A percentile compares a stretch with the other conserved stretches of the same genome.
Evolutionary conservation across 1,140 invertebrate genomes (phyloP).

Genomic region (Atopsyche davidsoni): DNA sequence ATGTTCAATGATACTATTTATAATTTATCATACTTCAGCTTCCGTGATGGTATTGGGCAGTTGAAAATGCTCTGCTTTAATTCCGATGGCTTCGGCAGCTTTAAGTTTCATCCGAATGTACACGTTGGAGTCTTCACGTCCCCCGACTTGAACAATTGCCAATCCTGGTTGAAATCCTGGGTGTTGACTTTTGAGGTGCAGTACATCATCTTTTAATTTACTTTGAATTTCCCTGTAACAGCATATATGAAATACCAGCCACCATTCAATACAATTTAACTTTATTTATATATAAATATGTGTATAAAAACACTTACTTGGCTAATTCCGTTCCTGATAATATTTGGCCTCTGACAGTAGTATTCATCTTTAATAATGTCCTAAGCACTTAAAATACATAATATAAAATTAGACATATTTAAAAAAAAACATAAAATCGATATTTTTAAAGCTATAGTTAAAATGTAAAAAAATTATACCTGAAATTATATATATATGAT

Average conservation of each 20-base stretch:
- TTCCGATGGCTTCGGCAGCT: conserved; percentile 86
- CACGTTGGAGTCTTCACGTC: conserved; percentile 96
- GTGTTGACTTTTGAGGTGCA: conserved; percentile 50
- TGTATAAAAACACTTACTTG: conserved; percentile 45
- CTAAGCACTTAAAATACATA: no score
- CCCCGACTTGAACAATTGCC: conserved; percentile 86
- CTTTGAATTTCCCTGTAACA: conserved; percentile 66
- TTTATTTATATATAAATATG: conserved; percentile 7
- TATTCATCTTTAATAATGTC: conserved; percentile 14
- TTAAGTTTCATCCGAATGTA: conserved; percentile 97
- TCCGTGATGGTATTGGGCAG: conserved; percentile 80
- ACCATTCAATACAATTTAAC: conserved; percentile 10
- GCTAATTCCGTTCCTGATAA: conserved; percentile 59
- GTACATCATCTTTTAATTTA: conserved; percentile 62
- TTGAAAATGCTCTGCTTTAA: conserved; percentile 73
- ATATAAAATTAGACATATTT: no score
- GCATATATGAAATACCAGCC: no score
- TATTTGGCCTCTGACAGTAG: conserved; percentile 38
- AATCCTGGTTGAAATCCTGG: conserved; percentile 68
- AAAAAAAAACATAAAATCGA: no score
- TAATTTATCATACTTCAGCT: conserved; percentile 71
- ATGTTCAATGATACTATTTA: no score
- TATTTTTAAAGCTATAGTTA: no score
- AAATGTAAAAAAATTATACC: no score
- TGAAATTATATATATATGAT: no score